These are phyloP conservation scores for Larimichthys crocea DNA, from an alignment of 2,113 vertebrate species.

Conservation along the genomic window DNA sequence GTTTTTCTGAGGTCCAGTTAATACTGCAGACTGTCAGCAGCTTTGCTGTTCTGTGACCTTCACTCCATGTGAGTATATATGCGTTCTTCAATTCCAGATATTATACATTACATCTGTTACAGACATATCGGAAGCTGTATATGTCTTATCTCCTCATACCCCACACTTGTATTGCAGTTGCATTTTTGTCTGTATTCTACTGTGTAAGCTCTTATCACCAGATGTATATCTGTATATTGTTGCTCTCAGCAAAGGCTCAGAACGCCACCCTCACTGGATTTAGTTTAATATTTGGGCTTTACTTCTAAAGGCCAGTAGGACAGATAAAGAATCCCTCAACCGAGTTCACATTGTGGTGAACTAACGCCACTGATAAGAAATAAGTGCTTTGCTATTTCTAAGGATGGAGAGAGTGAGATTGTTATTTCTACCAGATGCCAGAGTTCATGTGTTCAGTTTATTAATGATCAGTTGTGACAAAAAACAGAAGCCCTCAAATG, in stretches of 20 bases:
- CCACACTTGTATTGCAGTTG: slow-evolving; percentile 6
- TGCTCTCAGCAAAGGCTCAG: slow-evolving; percentile 25
- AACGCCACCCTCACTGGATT: neutral
- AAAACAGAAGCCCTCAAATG: neutral
- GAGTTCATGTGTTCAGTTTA: no score
- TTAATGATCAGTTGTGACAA: neutral
- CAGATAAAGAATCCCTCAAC: slow-evolving; percentile 38
- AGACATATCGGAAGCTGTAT: slow-evolving; percentile 4
- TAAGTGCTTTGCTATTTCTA: neutral
- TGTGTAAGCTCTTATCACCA: slow-evolving; percentile 27
- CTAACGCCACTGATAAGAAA: neutral
- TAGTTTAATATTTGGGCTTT: slow-evolving; percentile 33
- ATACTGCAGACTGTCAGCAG: neutral
- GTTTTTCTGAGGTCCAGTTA: neutral
- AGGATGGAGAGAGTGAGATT: neutral
- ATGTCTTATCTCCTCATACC: slow-evolving; percentile 37
- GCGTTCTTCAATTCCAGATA: slow-evolving; percentile 27
- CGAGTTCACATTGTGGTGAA: slow-evolving; percentile 14
- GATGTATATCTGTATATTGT: slow-evolving; percentile 60
- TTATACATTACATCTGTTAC: slow-evolving; percentile 25
- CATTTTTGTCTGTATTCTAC: slow-evolving; percentile 29
- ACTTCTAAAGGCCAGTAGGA: slow-evolving; percentile 28
- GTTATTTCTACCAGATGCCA: neutral
- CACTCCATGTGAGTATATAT: neutral
- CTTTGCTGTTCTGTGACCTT: slow-evolving; percentile 23